Conservation (phyloP, 1,140 invertebrate species). For the Melitaea cinxia region DNA sequence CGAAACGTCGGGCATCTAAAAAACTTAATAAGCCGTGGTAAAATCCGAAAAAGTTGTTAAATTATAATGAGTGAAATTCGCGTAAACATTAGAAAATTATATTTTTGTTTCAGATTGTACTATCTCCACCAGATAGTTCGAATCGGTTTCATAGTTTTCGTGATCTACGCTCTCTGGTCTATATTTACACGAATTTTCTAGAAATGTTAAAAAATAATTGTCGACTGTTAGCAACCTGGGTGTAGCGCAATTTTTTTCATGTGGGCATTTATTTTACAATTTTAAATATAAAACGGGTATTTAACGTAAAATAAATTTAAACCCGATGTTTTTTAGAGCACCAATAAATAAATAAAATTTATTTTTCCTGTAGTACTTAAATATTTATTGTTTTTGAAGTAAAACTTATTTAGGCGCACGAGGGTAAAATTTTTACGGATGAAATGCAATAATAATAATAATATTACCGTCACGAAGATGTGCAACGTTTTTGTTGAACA, state of each 20-base stretch:
- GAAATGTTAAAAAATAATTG: background rate
- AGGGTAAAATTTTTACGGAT: too few species aligned
- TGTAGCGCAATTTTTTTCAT: background rate
- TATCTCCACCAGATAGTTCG: slow-evolving; percentile 77
- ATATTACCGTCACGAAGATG: too few species aligned
- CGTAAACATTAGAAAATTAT: too few species aligned
- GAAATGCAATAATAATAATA: too few species aligned
- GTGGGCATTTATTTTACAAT: slow-evolving; percentile 4
- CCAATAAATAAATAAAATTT: slow-evolving; percentile 1
- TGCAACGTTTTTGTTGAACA: too few species aligned
- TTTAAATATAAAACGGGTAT: slow-evolving; percentile 3
- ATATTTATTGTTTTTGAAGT: too few species aligned
- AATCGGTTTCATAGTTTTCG: slow-evolving; percentile 53
- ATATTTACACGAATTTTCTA: slow-evolving; percentile 43
- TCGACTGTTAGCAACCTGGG: background rate
- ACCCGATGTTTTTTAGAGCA: slow-evolving; percentile 4
- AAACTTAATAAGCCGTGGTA: too few species aligned
- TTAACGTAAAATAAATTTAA: background rate
- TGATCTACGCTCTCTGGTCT: slow-evolving; percentile 57
- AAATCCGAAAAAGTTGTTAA: too few species aligned
- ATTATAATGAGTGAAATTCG: too few species aligned
- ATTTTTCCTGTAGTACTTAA: background rate
- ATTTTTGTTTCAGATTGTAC: slow-evolving; percentile 77
- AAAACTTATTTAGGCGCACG: too few species aligned
- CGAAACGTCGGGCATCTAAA: too few species aligned